Evolutionary conservation across 2,113 vertebrate species (phyloP).

Genomic region (Equus quagga): DNA sequence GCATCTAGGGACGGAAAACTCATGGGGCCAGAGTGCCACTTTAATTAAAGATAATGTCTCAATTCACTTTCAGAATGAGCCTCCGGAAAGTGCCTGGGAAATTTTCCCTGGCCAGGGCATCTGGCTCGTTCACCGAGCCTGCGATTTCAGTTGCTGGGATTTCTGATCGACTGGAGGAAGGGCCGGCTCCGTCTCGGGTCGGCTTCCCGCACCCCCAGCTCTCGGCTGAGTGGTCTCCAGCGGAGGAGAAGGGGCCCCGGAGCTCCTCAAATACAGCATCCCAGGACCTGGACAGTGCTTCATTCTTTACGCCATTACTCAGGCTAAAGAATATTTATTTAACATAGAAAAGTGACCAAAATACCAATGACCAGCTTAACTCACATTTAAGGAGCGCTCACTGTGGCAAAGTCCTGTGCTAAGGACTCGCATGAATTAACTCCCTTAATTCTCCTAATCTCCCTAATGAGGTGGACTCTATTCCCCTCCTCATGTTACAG

Average conservation of each 20-base stretch:
- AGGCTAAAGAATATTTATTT: neutral
- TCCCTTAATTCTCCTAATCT: neutral
- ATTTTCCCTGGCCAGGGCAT: neutral
- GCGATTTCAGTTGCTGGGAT: neutral
- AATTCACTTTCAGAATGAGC: slow-evolving; percentile 59
- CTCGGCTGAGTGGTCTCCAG: neutral
- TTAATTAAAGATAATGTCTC: slow-evolving; percentile 88
- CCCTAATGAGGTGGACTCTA: neutral
- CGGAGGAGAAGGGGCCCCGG: neutral
- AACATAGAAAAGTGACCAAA: neutral
- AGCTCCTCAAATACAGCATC: neutral
- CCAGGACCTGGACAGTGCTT: neutral
- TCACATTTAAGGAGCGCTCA: neutral
- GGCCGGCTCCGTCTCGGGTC: fast-evolving
- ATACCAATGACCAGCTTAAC: neutral
- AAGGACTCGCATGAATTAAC: neutral
- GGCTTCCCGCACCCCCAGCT: neutral
- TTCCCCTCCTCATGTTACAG: neutral
- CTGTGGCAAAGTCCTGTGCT: neutral
- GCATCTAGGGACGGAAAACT: slow-evolving; percentile 80
- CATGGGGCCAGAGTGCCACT: slow-evolving; percentile 79
- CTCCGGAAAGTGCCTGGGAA: slow-evolving; percentile 50
- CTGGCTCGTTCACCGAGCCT: slow-evolving; percentile 1
- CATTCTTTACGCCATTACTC: neutral
- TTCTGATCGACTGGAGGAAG: neutral